Conservation (phyloP, 1,140 invertebrate species). For the Aphaenogaster ashmeadi region DNA sequence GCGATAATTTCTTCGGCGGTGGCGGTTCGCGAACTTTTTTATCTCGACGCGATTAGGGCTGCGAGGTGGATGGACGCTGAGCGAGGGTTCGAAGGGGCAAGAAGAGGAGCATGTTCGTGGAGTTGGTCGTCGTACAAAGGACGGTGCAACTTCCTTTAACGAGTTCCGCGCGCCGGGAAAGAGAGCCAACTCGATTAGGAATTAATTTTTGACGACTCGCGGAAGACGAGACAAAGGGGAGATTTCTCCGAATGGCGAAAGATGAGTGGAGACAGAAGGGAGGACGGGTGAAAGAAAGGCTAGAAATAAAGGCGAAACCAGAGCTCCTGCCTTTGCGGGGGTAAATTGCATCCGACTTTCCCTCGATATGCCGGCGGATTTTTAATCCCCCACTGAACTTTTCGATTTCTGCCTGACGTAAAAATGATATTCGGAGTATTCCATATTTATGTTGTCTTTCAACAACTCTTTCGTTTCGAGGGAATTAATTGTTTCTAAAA, state of each 20-base stretch:
- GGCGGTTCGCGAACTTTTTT: constrained; percentile 41
- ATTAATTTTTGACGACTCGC: constrained; percentile 60
- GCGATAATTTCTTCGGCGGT: constrained; percentile 42
- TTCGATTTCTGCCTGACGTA: not conserved
- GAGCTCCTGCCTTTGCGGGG: not conserved
- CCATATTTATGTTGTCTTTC: not conserved
- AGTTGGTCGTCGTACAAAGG: constrained; percentile 45
- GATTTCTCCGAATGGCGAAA: constrained; percentile 47
- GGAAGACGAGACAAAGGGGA: constrained; percentile 46
- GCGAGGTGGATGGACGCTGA: not conserved
- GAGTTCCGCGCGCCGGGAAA: constrained; percentile 51
- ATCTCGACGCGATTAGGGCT: constrained; percentile 56
- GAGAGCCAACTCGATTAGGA: constrained; percentile 59
- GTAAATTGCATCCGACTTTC: constrained; percentile 11
- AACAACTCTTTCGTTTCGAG: not conserved
- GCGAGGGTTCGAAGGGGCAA: not conserved
- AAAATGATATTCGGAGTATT: not conserved
- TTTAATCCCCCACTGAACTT: constrained; percentile 3
- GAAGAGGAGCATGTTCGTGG: not conserved
- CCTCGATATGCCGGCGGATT: not conserved
- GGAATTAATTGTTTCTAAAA: not conserved
- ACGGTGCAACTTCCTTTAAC: constrained; percentile 55
- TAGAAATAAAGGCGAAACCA: constrained; percentile 46
- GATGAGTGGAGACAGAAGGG: not conserved
- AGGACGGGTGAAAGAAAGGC: not conserved